Evolutionary conservation across 2,888 invertebrate species (phyloP).

Genomic region (Microplitis deprimator): DNA sequence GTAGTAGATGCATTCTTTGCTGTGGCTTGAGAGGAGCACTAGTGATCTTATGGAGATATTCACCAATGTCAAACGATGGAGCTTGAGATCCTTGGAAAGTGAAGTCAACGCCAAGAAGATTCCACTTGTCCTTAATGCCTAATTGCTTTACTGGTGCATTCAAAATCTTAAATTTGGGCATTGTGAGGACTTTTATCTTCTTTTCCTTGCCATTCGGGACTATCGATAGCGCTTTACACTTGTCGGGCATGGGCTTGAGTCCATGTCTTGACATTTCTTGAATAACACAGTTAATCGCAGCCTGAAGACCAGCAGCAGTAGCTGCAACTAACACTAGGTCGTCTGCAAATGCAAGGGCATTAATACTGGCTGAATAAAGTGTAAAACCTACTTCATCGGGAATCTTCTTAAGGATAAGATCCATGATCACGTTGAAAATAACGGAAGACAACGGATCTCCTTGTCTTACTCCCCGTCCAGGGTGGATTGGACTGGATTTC

Average conservation of each 20-base stretch:
- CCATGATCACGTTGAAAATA: constrained; percentile 46
- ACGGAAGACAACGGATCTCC: constrained; percentile 48
- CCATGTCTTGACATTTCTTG: too few species aligned
- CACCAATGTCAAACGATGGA: too few species aligned
- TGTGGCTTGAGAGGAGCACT: too few species aligned
- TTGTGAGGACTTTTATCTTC: background rate
- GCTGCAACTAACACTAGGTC: constrained; percentile 44
- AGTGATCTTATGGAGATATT: too few species aligned
- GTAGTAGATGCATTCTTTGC: too few species aligned
- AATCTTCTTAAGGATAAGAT: background rate
- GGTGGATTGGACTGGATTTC: constrained; percentile 11
- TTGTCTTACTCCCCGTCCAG: constrained; percentile 39
- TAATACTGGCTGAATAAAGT: background rate
- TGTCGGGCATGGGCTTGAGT: constrained; percentile 36
- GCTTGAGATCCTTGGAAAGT: too few species aligned
- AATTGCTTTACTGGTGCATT: too few species aligned
- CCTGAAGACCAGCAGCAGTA: constrained; percentile 37
- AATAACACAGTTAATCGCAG: background rate
- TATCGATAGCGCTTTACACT: constrained; percentile 55
- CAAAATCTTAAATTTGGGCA: background rate
- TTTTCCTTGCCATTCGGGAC: background rate
- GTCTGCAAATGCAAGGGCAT: constrained; percentile 50
- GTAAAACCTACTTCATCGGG: too few species aligned
- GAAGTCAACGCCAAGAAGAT: too few species aligned
- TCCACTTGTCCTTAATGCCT: too few species aligned